Conservation (phyloP, 2,888 invertebrate species). For the Rutpela maculata region DNA sequence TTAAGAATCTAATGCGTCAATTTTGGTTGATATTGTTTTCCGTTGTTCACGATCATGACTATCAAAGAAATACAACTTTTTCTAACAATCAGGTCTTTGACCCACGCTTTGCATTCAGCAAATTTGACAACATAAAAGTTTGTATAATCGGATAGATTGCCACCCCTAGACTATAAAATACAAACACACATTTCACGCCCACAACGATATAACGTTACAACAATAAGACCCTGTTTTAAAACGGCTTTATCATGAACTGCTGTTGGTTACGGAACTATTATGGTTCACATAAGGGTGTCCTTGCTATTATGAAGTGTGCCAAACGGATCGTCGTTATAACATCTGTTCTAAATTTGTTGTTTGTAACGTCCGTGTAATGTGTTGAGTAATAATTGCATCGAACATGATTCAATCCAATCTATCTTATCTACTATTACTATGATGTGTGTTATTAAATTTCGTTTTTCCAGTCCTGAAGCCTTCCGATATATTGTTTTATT, state of each 20-base stretch:
- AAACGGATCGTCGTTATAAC: constrained; percentile 22
- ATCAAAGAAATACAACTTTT: no score
- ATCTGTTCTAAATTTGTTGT: constrained; percentile 24
- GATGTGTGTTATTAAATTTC: no score
- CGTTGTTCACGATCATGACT: no score
- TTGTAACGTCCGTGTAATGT: not conserved
- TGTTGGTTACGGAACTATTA: not conserved
- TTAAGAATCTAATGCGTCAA: no score
- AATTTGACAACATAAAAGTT: not conserved
- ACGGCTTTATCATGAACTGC: not conserved
- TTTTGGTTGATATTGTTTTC: no score
- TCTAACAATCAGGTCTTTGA: not conserved
- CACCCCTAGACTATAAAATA: not conserved
- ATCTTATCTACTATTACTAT: no score
- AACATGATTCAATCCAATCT: not conserved
- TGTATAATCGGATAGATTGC: not conserved
- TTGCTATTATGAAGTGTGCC: constrained; percentile 15
- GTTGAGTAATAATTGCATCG: constrained; percentile 10
- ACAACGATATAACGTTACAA: not conserved
- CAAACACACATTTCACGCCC: not conserved
- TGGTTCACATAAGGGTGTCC: constrained; percentile 17
- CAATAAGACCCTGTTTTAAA: constrained; percentile 18
- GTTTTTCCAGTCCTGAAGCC: no score
- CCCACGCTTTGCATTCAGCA: not conserved
- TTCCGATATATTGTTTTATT: no score